Conservation (phyloP, 2,888 invertebrate species). For the Odontothrips loti region DNA sequence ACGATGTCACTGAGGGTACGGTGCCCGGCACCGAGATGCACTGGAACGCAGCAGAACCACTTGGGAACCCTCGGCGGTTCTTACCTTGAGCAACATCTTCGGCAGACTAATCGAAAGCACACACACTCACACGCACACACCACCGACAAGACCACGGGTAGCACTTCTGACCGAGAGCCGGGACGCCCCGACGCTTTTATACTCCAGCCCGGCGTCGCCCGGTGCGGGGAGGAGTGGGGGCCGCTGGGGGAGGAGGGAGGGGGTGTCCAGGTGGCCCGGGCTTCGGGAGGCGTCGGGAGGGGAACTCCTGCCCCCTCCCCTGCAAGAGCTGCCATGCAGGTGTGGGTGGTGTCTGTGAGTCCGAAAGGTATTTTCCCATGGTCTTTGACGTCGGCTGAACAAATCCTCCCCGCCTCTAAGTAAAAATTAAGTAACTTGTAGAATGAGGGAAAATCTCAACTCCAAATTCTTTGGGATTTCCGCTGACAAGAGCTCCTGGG, state of each 20-base stretch:
- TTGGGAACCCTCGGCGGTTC: not conserved
- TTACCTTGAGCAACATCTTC: slow-evolving; percentile 14
- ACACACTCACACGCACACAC: slow-evolving; percentile 12
- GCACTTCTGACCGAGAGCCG: slow-evolving; percentile 17
- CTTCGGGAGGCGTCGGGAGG: not conserved
- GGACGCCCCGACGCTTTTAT: not conserved
- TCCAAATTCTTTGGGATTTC: not conserved
- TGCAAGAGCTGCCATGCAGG: not conserved
- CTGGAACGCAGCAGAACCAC: not conserved
- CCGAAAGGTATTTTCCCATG: not conserved
- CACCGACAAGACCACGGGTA: not conserved
- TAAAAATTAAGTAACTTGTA: not conserved
- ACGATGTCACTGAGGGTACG: too few relatives aligned
- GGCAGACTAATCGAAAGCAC: not conserved
- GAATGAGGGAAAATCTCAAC: too few relatives aligned
- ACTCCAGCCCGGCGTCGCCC: not conserved
- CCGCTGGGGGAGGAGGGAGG: not conserved
- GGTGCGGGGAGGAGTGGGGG: not conserved
- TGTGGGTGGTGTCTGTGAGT: not conserved
- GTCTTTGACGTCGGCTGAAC: not conserved
- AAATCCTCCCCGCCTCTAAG: not conserved
- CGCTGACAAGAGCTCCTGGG: too few relatives aligned
- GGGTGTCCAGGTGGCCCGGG: not conserved
- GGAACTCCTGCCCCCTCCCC: not conserved
- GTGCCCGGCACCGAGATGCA: not conserved